phyloP scores from a whole-genome alignment of 92 coral and sea anemone species.

The Ricordea florida region DNA sequence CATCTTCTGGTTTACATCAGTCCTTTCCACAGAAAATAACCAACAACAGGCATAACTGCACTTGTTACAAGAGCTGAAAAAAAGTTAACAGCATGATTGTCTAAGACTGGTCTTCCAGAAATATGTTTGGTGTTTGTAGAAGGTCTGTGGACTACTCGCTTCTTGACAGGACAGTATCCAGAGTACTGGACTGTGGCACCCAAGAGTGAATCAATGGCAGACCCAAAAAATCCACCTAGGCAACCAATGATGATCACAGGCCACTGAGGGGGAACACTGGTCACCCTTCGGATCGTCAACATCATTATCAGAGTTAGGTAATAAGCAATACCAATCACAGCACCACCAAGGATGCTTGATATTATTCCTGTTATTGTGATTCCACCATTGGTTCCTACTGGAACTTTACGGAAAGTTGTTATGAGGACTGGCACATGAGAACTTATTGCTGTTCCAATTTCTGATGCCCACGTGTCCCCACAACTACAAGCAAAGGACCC shows the following conservation, averaged over 20 bases:
- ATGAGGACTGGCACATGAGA: conserved; percentile 77
- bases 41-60: conserved; percentile 78
- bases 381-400: conserved; percentile 97
- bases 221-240: conserved; percentile 89
- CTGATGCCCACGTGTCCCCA: conserved; percentile 99
- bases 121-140: conserved; percentile 75
- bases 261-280: conserved; percentile 84
- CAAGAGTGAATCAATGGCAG: conserved; percentile 83
- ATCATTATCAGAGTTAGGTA: conserved; percentile 57
- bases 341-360: conserved; percentile 89
- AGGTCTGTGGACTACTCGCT: conserved; percentile 82
- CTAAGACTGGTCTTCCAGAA: conserved; percentile 78
- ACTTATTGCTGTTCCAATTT: conserved; percentile 86
- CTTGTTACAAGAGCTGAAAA: conserved; percentile 80
- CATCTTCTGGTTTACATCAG: neutral
- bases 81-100: conserved; percentile 93
- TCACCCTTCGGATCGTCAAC: conserved; percentile 51
- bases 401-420: conserved; percentile 87
- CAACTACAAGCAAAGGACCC: conserved; percentile 94
- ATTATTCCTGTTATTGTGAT: conserved; percentile 80
- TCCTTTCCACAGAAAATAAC: conserved; percentile 85
- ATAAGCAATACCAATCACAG: conserved; percentile 82
- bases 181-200: conserved; percentile 98
- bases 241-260: conserved; percentile 89
- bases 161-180: conserved; percentile 83